Conservation (phyloP, 2,113 vertebrate species). For the Cygnus atratus region DNA sequence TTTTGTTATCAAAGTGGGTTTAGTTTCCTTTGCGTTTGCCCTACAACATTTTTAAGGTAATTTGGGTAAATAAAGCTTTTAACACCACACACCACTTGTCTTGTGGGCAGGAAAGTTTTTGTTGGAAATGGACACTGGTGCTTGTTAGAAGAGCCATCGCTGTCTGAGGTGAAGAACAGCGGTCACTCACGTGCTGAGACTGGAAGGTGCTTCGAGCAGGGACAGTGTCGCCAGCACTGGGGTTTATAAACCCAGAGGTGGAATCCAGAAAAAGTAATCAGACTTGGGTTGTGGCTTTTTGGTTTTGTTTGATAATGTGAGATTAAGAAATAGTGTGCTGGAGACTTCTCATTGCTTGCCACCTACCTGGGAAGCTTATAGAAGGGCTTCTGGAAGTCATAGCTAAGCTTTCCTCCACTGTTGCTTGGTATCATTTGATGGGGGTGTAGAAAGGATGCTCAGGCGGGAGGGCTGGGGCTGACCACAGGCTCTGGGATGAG, state of each 20-base stretch:
- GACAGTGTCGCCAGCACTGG: background rate
- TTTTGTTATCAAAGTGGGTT: background rate
- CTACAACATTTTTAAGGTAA: background rate
- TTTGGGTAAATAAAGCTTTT: background rate
- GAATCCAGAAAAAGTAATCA: background rate
- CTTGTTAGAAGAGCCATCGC: background rate
- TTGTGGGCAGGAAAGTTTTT: background rate
- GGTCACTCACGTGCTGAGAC: background rate
- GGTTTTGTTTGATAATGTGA: background rate
- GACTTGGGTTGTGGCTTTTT: background rate
- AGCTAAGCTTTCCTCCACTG: background rate
- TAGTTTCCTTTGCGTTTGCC: background rate
- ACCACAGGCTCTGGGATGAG: accelerated
- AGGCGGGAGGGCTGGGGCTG: background rate
- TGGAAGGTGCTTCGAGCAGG: background rate
- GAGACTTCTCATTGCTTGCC: background rate
- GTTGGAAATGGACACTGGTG: background rate
- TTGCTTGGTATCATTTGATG: accelerated
- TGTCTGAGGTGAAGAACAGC: background rate
- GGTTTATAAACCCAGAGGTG: background rate
- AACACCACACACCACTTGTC: background rate
- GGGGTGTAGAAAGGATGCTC: background rate
- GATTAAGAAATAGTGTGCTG: background rate
- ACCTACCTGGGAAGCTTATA: background rate
- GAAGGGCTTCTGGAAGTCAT: background rate